Conservation (phyloP, 1,140 invertebrate genomes). For the Megathymus violae region DNA sequence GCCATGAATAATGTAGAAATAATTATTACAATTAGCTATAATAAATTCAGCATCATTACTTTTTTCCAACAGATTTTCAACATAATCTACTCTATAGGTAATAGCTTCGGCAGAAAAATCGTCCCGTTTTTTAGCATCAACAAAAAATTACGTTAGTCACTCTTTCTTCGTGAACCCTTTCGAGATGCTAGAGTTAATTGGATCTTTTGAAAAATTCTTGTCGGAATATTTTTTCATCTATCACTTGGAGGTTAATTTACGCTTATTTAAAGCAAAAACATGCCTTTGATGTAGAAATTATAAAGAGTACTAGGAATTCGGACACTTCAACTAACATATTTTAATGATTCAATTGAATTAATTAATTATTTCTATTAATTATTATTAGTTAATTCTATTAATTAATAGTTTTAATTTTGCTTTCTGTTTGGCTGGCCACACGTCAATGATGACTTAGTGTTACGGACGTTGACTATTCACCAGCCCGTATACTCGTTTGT, state of each 20-base stretch:
- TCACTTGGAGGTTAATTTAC: slow-evolving; percentile 59
- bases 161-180: slow-evolving; percentile 58
- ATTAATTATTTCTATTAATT: too few species aligned
- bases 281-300: slow-evolving; percentile 49
- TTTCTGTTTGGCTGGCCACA: too few species aligned
- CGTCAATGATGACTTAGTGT: too few species aligned
- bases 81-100: slow-evolving; percentile 54
- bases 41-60: too few species aligned
- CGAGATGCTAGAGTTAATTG: slow-evolving; percentile 61
- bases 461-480: too few species aligned
- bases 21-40: too few species aligned
- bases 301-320: slow-evolving; percentile 39
- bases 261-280: slow-evolving; percentile 51
- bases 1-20: too few species aligned
- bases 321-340: slow-evolving; percentile 16
- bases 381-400: too few species aligned
- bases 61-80: slow-evolving; percentile 31
- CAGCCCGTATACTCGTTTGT: too few species aligned
- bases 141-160: slow-evolving; percentile 59
- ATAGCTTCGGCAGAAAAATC: slow-evolving; percentile 49
- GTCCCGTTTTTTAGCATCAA: slow-evolving; percentile 52
- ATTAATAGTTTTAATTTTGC: too few species aligned
- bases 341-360: background rate
- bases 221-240: slow-evolving; percentile 61
- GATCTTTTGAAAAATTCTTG: slow-evolving; percentile 65